Base-by-base conservation (phyloP, 2,797 vertebrate genomes). In the Echiichthys vipera region DNA sequence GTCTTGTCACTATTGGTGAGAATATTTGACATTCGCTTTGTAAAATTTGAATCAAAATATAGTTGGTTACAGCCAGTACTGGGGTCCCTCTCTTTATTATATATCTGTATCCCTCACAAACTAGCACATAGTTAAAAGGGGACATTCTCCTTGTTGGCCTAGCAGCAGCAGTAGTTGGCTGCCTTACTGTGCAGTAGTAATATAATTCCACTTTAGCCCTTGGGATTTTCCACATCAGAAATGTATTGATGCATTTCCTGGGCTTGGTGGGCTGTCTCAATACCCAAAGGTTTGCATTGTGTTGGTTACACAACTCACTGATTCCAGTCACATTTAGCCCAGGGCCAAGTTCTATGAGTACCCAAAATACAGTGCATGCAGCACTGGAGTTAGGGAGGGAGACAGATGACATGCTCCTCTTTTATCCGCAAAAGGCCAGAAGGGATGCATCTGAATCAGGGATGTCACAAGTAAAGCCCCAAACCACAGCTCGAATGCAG, bases 251-350 rank as follows among this genome's bases (percentile, higher is more conserved):
- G 84, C 84, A 84, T 74, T 85, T 84, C 79, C 74, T 49, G 30
- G 50, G 61, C 68, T 81, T 58, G 61, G 57, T 72, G 53, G 63
- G 65, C 73, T 58, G 51, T 76, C 68, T 78, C 69, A 58, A 55
- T 86, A n/a, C 81, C 85, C 85, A 74, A 53, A 78, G 79, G 80
- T 82, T 83, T 88, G 76, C 74, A 64, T 78, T 87, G 80, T 84
- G 74, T 78, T 81, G 73, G 83, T 75, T 83, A 86, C 79, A 83
- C 74, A 88, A 74, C 81, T 88, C 76, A 71, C 42, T 80, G 81
- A 90, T 81, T 90, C 71, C 71, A 79, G 80, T 86, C 87, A 84
- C 83, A 85, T 65, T 88, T 83, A 84, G 65, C 82, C 84, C 37
- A 24, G n/a, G 80, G 82, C 62, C 57, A 49, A 72, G 40, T 81